Percentiles rank a stretch among this genome's conserved stretches.
Conservation (phyloP, 2,888 invertebrate species). For the Apotomis betuletana region DNA sequence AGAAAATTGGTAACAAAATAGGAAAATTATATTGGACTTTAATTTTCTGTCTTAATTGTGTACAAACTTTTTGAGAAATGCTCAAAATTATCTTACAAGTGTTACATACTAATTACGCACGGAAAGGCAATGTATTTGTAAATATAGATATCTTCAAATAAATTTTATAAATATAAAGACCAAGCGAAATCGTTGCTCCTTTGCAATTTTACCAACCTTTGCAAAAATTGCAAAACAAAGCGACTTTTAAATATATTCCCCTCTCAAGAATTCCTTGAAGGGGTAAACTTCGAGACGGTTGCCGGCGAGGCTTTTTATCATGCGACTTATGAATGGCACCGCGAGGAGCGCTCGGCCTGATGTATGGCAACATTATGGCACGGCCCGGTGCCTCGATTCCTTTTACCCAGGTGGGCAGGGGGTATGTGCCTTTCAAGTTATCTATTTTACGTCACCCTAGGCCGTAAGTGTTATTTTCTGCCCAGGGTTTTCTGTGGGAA, state of each 20-base stretch:
- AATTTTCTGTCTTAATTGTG: too few relatives aligned
- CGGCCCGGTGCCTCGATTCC: conserved; percentile 48
- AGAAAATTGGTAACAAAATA: too few relatives aligned
- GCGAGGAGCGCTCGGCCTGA: conserved; percentile 57
- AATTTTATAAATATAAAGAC: too few relatives aligned
- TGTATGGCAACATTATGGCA: conserved; percentile 55
- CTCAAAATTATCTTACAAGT: too few relatives aligned
- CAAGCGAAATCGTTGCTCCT: neutral
- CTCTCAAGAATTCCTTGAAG: conserved; percentile 50
- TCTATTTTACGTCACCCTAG: neutral
- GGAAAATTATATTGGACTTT: too few relatives aligned
- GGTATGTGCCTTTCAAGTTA: conserved; percentile 21
- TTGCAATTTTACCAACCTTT: neutral
- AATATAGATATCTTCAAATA: too few relatives aligned
- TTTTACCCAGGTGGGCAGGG: conserved; percentile 4
- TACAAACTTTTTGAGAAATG: too few relatives aligned
- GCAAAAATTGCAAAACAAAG: conserved; percentile 8
- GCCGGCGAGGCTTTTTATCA: conserved; percentile 51
- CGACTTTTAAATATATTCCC: conserved; percentile 27
- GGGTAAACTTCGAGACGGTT: conserved; percentile 45
- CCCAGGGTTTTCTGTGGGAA: too few relatives aligned
- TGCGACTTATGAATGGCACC: conserved; percentile 58
- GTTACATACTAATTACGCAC: too few relatives aligned
- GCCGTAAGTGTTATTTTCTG: too few relatives aligned
- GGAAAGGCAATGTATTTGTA: too few relatives aligned